These are phyloP conservation scores for Platycercus adscitus DNA, from an alignment of 2,113 vertebrate species.

Conservation along the genomic window DNA sequence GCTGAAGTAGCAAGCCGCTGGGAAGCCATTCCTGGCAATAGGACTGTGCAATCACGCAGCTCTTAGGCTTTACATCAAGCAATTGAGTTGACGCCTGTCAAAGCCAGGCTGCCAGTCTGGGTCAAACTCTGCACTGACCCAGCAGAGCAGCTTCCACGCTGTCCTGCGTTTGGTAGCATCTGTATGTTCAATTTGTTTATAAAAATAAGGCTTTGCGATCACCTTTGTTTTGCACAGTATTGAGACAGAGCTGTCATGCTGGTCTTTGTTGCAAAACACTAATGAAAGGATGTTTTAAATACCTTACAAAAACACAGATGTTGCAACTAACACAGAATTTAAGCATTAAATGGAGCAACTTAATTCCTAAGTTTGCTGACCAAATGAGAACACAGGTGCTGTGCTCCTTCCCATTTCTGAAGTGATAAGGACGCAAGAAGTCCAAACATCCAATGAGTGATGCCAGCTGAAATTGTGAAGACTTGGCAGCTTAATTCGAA, in stretches of 20 bases:
- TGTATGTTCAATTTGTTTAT: neutral
- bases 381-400: neutral
- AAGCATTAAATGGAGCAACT: constrained; percentile 23
- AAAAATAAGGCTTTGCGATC: neutral
- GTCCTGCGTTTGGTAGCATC: neutral
- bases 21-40: neutral
- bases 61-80: neutral
- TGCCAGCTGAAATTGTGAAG: neutral
- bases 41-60: accelerated
- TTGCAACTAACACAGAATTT: constrained; percentile 40
- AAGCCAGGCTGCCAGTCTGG: neutral
- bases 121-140: neutral
- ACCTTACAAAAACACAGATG: neutral
- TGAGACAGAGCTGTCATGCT: constrained; percentile 26
- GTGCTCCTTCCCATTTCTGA: neutral
- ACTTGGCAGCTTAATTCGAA: neutral
- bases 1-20: neutral
- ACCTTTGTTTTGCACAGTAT: neutral
- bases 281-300: constrained; percentile 41
- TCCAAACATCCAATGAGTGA: neutral
- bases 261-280: constrained; percentile 50
- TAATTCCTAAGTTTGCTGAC: neutral
- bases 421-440: neutral
- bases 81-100: neutral
- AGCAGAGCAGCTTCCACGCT: neutral